A percentile compares a stretch with the other conserved stretches of the same genome.
These are phyloP conservation scores for Fukomys damarensis DNA, from an alignment of 2,113 vertebrate genomes.

Conservation along the genomic window DNA sequence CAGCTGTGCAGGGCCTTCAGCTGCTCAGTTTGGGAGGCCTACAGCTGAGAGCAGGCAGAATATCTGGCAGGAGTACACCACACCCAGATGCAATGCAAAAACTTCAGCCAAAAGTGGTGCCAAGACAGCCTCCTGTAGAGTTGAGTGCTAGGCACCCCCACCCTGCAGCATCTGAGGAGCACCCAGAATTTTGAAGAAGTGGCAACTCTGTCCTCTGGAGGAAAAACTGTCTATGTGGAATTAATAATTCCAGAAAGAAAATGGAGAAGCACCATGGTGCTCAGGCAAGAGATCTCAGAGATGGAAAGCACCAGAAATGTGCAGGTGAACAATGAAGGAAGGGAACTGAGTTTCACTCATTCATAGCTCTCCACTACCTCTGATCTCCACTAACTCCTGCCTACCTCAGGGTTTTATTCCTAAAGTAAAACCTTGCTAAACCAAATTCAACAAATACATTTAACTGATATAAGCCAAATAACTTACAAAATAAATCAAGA, in stretches of 20 bases:
- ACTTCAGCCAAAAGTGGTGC: not conserved
- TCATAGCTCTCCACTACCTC: not conserved
- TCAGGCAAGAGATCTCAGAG: not conserved
- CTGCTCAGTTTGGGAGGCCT: slow-evolving; percentile 64
- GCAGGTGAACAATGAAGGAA: not conserved
- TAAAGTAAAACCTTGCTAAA: not conserved
- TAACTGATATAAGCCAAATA: not conserved
- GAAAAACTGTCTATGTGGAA: not conserved
- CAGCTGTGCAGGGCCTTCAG: slow-evolving; percentile 48
- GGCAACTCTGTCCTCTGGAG: not conserved
- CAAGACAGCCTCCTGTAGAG: not conserved
- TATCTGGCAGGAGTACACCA: slow-evolving; percentile 45
- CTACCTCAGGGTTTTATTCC: not conserved
- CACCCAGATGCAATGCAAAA: slow-evolving; percentile 12
- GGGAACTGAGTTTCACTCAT: not conserved
- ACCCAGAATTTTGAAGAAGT: not conserved
- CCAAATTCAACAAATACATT: not conserved
- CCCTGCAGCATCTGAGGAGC: not conserved
- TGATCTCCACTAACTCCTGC: not conserved
- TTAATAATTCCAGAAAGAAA: not conserved
- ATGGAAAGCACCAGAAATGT: not conserved
- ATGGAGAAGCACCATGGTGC: not conserved
- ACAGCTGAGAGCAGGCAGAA: slow-evolving; percentile 23
- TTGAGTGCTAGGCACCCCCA: not conserved
- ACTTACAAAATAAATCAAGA: not conserved